Conservation (phyloP, 2,888 invertebrate genomes). For the Diachrysia chrysitis region DNA sequence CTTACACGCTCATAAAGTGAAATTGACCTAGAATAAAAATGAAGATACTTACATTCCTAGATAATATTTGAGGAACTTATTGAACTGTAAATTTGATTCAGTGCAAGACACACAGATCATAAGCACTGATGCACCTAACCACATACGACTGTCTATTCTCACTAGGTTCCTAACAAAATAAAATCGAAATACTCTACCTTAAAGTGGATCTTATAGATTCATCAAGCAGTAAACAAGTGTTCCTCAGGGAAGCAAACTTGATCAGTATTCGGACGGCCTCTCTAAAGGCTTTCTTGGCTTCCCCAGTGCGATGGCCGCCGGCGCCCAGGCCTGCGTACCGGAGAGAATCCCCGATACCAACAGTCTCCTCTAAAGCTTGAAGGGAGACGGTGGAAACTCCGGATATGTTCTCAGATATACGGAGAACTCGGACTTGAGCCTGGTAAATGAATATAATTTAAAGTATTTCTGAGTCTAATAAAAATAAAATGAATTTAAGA, state of each 20-base stretch:
- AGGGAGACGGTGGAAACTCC: conserved; percentile 80
- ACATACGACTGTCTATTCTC: too few relatives aligned
- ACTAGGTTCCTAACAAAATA: not conserved
- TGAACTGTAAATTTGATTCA: too few relatives aligned
- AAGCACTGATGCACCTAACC: too few relatives aligned
- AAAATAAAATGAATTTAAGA: not conserved
- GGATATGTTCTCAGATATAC: conserved; percentile 81
- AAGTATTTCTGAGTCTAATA: not conserved
- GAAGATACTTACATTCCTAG: too few relatives aligned
- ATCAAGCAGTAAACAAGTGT: conserved; percentile 79
- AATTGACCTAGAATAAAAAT: too few relatives aligned
- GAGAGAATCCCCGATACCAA: conserved; percentile 71
- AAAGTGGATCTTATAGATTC: conserved; percentile 78
- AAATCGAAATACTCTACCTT: conserved; percentile 68
- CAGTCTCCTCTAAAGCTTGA: conserved; percentile 76
- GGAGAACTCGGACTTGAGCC: conserved; percentile 83
- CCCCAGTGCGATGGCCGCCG: conserved; percentile 82
- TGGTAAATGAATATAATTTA: conserved; percentile 41
- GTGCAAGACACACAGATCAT: too few relatives aligned
- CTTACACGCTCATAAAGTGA: too few relatives aligned
- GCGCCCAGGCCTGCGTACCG: conserved; percentile 82
- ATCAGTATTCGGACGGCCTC: conserved; percentile 81
- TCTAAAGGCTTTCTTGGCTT: conserved; percentile 82
- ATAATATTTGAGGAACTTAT: too few relatives aligned
- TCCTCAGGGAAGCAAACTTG: conserved; percentile 85